Base-by-base conservation (phyloP, 1,140 invertebrate species). In the Zaprionus inermis region DNA sequence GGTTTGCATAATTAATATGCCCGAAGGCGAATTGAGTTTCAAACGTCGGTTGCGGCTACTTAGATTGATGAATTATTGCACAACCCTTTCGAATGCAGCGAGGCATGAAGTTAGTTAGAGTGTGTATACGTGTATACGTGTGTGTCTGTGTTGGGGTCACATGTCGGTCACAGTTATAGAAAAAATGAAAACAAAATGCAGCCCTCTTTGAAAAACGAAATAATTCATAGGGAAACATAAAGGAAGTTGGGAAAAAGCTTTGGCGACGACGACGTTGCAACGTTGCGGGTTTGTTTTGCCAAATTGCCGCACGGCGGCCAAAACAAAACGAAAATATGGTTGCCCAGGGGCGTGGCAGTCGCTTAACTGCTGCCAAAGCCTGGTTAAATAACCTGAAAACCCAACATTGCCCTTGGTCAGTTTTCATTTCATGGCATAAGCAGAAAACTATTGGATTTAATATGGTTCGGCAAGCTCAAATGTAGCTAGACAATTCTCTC, bases 1-100 rank as follows among this genome's bases (percentile, higher is more conserved):
- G 66, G 49, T 58, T 72, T 80, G 84, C 76, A 89, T 84, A 80
- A 75, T 86, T 86, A 72, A 80, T 74, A 72, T 65, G 73, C 69
- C 76, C 69, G 28, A n/a, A 22, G 71, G 64, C 36, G 60, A 78
- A 65, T 63, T 12, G 28, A 52, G 54, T 41, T 75, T 69, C 65
- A 52, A 79, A 89, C 73, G 65, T 68, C 63, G 22, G 49, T 63
- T 36, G 34, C 41, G 59, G 52, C 44, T 52, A 74, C 69, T 73
- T 63, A 72, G 51, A 58, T 66, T 80, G 58, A 70, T 68, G 22
- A 66, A 70, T 81, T 66, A 73, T 32, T 60, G 38, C 59, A 20
- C 66, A 75, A 76, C 59, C 63, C 72, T 44, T 49, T 44, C 32
- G 32, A 65, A 63, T 75, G 72, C 68, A 77, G 71, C 77, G 56